These are phyloP conservation scores for Mesitornis unicolor DNA, from an alignment of 2,113 vertebrate species.

Conservation along the genomic window DNA sequence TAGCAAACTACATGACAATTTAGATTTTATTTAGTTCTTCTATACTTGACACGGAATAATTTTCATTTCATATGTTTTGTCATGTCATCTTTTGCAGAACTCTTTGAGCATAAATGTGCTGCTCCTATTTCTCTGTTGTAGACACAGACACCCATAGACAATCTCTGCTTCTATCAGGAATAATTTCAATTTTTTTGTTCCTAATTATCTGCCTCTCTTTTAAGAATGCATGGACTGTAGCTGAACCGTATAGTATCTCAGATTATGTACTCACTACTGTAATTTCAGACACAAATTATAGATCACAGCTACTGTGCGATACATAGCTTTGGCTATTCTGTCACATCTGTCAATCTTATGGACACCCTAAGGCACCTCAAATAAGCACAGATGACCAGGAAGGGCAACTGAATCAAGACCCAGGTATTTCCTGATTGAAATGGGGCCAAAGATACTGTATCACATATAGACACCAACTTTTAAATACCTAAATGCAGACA, in stretches of 20 bases:
- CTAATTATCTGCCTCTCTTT: not conserved
- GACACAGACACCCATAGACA: not conserved
- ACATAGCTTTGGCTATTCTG: not conserved
- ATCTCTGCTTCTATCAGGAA: not conserved
- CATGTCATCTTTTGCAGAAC: not conserved
- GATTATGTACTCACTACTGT: not conserved
- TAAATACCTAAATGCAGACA: not conserved
- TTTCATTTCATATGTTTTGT: not conserved
- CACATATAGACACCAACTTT: not conserved
- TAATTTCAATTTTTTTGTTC: not conserved
- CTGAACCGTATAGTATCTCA: not conserved
- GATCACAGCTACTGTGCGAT: not conserved
- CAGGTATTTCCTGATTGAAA: not conserved
- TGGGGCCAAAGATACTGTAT: not conserved
- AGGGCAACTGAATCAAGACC: not conserved
- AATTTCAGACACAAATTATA: not conserved
- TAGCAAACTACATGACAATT: not conserved
- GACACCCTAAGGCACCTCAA: not conserved
- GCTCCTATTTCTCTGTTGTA: not conserved
- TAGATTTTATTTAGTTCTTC: not conserved
- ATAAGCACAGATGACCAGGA: not conserved
- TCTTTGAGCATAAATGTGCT: not conserved
- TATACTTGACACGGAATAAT: not conserved
- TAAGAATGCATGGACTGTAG: not conserved
- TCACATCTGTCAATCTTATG: not conserved